These are phyloP conservation scores for Phrixothrix hirtus DNA, from an alignment of 2,888 invertebrate species.

Conservation along the genomic window DNA sequence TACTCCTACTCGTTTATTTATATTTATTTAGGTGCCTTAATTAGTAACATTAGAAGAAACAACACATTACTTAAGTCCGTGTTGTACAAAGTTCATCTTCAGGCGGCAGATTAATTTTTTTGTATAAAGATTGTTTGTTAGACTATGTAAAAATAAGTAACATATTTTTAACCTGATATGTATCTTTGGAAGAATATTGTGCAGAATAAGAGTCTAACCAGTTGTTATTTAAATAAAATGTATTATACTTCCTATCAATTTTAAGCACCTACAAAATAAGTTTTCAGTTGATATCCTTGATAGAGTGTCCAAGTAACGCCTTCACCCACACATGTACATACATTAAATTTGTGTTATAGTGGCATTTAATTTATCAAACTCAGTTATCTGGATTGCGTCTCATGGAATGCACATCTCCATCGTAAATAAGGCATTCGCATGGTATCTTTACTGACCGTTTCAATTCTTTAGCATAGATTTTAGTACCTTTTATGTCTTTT, in stretches of 20 bases:
- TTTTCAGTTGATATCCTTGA: conserved; percentile 24
- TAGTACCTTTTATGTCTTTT: conserved; percentile 26
- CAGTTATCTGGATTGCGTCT: conserved; percentile 36
- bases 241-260: conserved; percentile 15
- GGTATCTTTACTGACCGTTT: conserved; percentile 32
- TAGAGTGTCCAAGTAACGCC: conserved; percentile 21
- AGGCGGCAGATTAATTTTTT: conserved; percentile 6
- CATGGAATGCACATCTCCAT: conserved; percentile 33
- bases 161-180: conserved; percentile 3
- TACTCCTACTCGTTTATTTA: too few species aligned
- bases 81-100: too few species aligned
- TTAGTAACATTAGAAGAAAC: too few species aligned
- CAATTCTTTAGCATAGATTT: conserved; percentile 35
- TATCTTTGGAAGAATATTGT: conserved; percentile 1
- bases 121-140: not conserved
- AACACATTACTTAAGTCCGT: too few species aligned
- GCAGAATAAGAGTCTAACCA: conserved; percentile 9
- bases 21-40: too few species aligned
- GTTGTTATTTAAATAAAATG: conserved; percentile 14
- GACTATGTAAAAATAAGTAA: too few species aligned
- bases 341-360: conserved; percentile 43
- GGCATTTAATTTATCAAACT: conserved; percentile 42
- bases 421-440: conserved; percentile 36
- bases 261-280: conserved; percentile 25
- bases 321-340: conserved; percentile 38